Conservation (phyloP, 2,113 vertebrate species). For the Channa argus region DNA sequence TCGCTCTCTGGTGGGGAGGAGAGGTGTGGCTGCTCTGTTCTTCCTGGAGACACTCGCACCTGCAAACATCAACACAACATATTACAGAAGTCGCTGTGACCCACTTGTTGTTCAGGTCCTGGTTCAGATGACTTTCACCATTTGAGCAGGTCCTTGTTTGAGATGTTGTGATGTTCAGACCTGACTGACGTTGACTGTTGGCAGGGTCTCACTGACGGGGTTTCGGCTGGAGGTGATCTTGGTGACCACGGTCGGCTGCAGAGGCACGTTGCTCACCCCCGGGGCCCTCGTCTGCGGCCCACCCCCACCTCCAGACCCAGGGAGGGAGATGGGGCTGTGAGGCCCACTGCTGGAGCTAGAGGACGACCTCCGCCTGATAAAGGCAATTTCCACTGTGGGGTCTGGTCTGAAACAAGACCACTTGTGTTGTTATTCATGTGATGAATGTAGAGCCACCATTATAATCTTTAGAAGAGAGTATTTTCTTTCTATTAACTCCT, state of each 20-base stretch:
- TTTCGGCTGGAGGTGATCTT: slow-evolving; percentile 66
- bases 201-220: slow-evolving; percentile 72
- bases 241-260: slow-evolving; percentile 58
- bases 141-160: not conserved
- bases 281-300: slow-evolving; percentile 61
- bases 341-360: slow-evolving; percentile 76
- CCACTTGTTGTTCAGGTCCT: no score
- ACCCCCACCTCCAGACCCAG: slow-evolving; percentile 41
- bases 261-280: slow-evolving; percentile 20
- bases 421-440: no score
- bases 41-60: slow-evolving; percentile 79
- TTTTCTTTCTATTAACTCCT: not conserved
- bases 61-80: slow-evolving; percentile 48
- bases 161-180: slow-evolving; percentile 31
- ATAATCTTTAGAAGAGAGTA: no score
- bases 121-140: no score
- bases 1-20: slow-evolving; percentile 69
- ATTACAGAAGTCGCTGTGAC: not conserved
- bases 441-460: no score
- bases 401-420: slow-evolving; percentile 82
- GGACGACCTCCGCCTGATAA: slow-evolving; percentile 86
- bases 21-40: slow-evolving; percentile 70
- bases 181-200: slow-evolving; percentile 72
- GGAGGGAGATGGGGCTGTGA: slow-evolving; percentile 76
- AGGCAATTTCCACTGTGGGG: slow-evolving; percentile 91